phyloP scores from a whole-genome alignment of 2,888 invertebrate genomes.

The Limulus polyphemus region DNA sequence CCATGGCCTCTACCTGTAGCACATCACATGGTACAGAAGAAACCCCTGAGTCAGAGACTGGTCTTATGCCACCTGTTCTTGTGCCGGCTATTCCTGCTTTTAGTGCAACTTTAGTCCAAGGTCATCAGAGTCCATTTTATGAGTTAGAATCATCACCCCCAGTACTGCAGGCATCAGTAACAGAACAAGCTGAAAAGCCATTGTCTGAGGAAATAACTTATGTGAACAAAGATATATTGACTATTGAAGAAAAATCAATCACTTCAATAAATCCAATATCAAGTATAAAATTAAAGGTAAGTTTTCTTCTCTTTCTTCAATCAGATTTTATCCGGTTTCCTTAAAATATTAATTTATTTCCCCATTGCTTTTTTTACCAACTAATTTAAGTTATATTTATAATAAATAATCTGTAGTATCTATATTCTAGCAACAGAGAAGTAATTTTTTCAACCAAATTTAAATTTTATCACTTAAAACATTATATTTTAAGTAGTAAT shows the following conservation, averaged over 20 bases:
- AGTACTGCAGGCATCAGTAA: constrained; percentile 13
- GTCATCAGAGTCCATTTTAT: constrained; percentile 6
- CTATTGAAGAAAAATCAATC: not conserved
- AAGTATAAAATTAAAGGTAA: not conserved
- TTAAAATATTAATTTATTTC: not conserved
- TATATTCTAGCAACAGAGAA: too few relatives aligned
- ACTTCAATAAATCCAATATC: too few relatives aligned
- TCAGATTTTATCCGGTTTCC: not conserved
- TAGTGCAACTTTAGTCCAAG: constrained; percentile 9
- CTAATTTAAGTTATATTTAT: too few relatives aligned
- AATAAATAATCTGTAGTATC: too few relatives aligned
- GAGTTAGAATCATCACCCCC: constrained; percentile 18
- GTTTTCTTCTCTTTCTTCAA: not conserved
- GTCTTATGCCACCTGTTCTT: constrained; percentile 15
- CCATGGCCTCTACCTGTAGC: too few relatives aligned
- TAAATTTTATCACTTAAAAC: too few relatives aligned
- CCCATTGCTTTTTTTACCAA: not conserved
- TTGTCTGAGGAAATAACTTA: constrained; percentile 4
- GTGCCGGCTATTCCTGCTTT: constrained; percentile 14
- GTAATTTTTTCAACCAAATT: too few relatives aligned
- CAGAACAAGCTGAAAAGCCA: constrained; percentile 1
- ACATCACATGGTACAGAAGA: too few relatives aligned
- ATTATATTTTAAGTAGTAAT: too few relatives aligned
- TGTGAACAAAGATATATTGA: not conserved
- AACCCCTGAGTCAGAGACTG: constrained; percentile 5